Conservation (phyloP, 2,888 invertebrate species). For the Folsomia candida region DNA sequence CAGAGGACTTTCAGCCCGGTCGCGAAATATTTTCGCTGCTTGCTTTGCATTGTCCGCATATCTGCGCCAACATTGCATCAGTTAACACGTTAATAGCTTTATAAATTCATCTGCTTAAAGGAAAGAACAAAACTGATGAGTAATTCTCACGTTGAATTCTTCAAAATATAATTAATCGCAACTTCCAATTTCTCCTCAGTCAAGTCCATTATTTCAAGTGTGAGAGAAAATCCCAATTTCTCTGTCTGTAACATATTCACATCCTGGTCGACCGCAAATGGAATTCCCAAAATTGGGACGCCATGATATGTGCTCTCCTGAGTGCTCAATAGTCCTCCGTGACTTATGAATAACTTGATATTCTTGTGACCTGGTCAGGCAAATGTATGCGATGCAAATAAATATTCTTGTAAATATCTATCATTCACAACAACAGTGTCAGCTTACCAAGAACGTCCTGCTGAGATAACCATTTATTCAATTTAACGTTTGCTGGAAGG, state of each 20-base stretch:
- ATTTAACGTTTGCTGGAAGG: slow-evolving; percentile 27
- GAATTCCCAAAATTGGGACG: neutral
- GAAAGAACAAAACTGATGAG: too few species aligned
- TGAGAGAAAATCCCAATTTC: slow-evolving; percentile 58
- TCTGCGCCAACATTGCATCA: too few species aligned
- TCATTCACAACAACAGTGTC: too few species aligned
- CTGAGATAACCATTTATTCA: slow-evolving; percentile 37
- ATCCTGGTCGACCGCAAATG: slow-evolving; percentile 50
- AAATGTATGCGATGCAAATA: too few species aligned
- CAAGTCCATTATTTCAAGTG: slow-evolving; percentile 57
- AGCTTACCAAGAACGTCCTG: too few species aligned
- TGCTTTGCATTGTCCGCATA: slow-evolving; percentile 31
- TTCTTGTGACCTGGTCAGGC: too few species aligned
- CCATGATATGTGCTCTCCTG: neutral
- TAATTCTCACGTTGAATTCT: too few species aligned
- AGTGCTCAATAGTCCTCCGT: too few species aligned
- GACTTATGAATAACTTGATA: too few species aligned
- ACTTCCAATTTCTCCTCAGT: slow-evolving; percentile 55
- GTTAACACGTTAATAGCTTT: too few species aligned
- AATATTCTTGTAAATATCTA: too few species aligned
- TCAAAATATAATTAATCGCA: slow-evolving; percentile 26
- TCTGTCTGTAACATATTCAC: slow-evolving; percentile 60
- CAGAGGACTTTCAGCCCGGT: slow-evolving; percentile 36
- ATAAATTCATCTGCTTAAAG: too few species aligned
- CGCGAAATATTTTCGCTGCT: slow-evolving; percentile 35